Conservation (phyloP, 1,140 invertebrate species). For the Plutomurus gul region DNA sequence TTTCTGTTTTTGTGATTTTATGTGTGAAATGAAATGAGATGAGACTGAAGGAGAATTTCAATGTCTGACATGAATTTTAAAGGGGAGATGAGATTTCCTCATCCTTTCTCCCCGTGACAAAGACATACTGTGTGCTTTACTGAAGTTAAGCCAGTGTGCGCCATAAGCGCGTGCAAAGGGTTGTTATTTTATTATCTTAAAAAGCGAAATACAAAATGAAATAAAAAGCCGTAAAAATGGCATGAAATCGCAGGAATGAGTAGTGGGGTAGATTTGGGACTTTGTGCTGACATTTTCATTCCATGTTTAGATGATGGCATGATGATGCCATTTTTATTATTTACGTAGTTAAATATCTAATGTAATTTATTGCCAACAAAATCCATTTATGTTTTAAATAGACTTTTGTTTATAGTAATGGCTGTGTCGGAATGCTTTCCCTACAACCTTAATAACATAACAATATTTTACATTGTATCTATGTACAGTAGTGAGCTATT, state of each 20-base stretch:
- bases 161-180: not conserved
- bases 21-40: constrained; percentile 11
- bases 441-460: not conserved
- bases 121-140: not conserved
- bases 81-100: constrained; percentile 26
- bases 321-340: not conserved
- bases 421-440: not conserved
- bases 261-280: constrained; percentile 4
- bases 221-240: constrained; percentile 27
- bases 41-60: constrained; percentile 16
- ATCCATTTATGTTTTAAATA: constrained; percentile 1
- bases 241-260: constrained; percentile 21
- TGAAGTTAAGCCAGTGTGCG: not conserved
- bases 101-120: constrained; percentile 8
- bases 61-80: constrained; percentile 27
- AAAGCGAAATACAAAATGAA: constrained; percentile 10
- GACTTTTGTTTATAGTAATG: constrained; percentile 13
- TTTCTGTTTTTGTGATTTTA: not conserved
- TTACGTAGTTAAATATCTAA: not conserved
- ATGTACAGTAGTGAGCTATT: not conserved
- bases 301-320: not conserved
- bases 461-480: too few relatives aligned
- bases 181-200: not conserved
- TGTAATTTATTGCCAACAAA: not conserved
- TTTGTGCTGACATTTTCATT: not conserved